Evolutionary conservation across 2,797 vertebrate genomes (phyloP).

Genomic region (Avahi laniger): DNA sequence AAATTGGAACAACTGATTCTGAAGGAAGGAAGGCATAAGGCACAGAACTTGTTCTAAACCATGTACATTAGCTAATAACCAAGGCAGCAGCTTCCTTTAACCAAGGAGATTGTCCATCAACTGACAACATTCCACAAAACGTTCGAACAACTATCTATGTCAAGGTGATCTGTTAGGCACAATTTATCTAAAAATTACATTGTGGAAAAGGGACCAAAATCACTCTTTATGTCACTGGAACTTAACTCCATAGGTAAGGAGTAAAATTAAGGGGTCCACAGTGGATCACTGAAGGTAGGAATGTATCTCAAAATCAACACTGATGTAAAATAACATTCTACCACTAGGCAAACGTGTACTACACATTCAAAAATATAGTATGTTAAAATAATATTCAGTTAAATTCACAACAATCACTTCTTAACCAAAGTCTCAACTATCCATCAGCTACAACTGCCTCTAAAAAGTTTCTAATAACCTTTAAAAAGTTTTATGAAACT

Average conservation of each 20-base stretch:
- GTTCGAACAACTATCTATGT: background rate
- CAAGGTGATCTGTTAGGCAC: background rate
- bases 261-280: background rate
- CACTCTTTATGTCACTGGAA: background rate
- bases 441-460: background rate
- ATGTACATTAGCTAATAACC: background rate
- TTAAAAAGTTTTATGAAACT: constrained; percentile 27
- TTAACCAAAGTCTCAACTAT: background rate
- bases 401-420: background rate
- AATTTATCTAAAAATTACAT: constrained; percentile 31
- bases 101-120: constrained; percentile 37
- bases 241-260: background rate
- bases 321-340: background rate
- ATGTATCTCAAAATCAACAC: background rate
- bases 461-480: background rate
- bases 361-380: background rate
- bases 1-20: constrained; percentile 50
- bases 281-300: background rate
- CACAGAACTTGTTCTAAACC: constrained; percentile 1
- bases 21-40: constrained; percentile 11
- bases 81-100: constrained; percentile 40
- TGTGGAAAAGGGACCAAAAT: background rate
- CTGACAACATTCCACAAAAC: background rate
- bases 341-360: background rate
- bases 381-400: background rate